Evolutionary conservation across 2,888 invertebrate genomes (phyloP), one percentile per base, ranked within the genome.

Genomic region (Myathropa florea): DNA sequence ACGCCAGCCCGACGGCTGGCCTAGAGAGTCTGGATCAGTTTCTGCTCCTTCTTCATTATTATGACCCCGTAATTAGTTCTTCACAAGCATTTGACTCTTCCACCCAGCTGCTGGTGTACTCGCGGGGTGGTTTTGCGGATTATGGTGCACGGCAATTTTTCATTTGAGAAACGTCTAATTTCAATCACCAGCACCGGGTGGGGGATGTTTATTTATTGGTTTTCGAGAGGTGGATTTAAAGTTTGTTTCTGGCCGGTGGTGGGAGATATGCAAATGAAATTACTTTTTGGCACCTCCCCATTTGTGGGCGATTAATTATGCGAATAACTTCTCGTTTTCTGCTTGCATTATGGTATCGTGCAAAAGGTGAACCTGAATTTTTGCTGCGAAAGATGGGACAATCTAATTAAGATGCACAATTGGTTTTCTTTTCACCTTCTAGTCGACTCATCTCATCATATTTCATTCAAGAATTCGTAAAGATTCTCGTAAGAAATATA

Each of bases 61-160:
- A 82, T 70, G 76, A 59, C 64, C 59, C 76, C 63, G 59, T 82
- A 82, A 82, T 82, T 82, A 82, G 82, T 76, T 82, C 76, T 82
- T 76, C 70, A 71, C 46, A 64, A 60, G 33, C 64, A 70, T 68
- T 76, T 33, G 64, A 36, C 33, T 55, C 46, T 39, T 46, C 46
- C 46, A 46, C 1, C 46, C 46, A 18, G n/a, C 46, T 46, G 63
- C 28, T 39, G 39, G 63, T 55, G 46, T 24, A 30, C 7, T 3
- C 53, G 9, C 1, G 24, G 21, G 26, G 24, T 60, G 46, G 2
- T 30, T 39, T 60, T 46, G 26, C 14, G 24, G 26, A 12, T 14
- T 4, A 26, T 21, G 28, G 53, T 61, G 33, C 61, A 30, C 14
- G 24, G 61, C 61, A 23, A 77, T 77, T 77, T 77, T 70, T 72